Base-by-base conservation (phyloP, 2,888 invertebrate species). In the Platerodrilus igneus region DNA sequence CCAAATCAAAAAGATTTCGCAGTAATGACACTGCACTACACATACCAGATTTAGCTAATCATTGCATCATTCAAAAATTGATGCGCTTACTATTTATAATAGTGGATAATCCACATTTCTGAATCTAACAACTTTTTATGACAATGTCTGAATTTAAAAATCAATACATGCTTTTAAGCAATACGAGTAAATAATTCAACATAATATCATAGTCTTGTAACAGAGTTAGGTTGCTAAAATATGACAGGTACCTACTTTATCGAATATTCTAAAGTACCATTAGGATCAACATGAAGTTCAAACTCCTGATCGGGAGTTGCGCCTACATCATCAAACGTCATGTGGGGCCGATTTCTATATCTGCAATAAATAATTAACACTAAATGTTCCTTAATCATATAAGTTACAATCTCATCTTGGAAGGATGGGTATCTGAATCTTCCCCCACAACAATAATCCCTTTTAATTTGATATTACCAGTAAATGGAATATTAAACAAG, bases 401-500 rank as follows among this genome's bases (percentile, higher is more conserved):
- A n/a, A 77, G 83, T 79, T 72, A 96, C 89, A 97, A 62, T 74
- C 86, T 81, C 69, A 97, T 78, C 67, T 79, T 81, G 14, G 82
- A 77, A 9, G 97, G 97, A 73, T 93, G 91, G 11, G 80, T 73
- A 45, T 83, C 82, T 48, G 86, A 82, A 62, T 92, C 86, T 48
- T 89, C 90, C n/a, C 96, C 96, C 52, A 86, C 77, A 34, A 99
- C 72, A 54, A 90, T 87, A 23, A 99, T 79, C 6, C 96, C 96
- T 71, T 95, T 95, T 31, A 99, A 70, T 68, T 96, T 96, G 1
- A 99, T 78, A 72, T 89, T 90, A 18, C 94, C 95, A 20, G 92
- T 91, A 64, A 99, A 99, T 15, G 96, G 96, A 59, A 97, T 90
- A 65, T 95, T 96, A 63, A 99, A 93, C 2, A 99, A 72, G 3